phyloP scores from a whole-genome alignment of 2,888 invertebrate genomes.

The Saturnia pavonia region DNA sequence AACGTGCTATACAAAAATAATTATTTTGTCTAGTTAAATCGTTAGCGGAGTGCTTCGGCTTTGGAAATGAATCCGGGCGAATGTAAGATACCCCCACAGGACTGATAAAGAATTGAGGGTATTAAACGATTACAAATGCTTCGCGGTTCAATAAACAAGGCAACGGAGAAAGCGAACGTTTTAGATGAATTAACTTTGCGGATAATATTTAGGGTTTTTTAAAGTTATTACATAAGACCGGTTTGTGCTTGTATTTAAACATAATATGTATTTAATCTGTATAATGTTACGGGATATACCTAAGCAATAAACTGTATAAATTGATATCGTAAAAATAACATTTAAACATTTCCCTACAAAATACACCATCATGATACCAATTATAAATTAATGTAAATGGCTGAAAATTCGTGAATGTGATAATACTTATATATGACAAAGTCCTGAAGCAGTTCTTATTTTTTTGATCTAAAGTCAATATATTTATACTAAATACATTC shows the following conservation, averaged over 20 bases:
- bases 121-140: conserved; percentile 83
- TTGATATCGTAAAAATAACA: not conserved
- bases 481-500: not conserved
- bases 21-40: conserved; percentile 21
- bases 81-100: conserved; percentile 55
- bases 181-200: conserved; percentile 58
- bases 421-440: not conserved
- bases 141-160: conserved; percentile 79
- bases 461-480: not conserved
- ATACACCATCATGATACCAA: not conserved
- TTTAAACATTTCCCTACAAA: not conserved
- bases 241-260: not conserved
- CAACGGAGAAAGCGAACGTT: conserved; percentile 62
- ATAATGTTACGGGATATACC: not conserved
- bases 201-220: conserved; percentile 2
- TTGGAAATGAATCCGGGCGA: conserved; percentile 57
- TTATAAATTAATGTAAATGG: not conserved
- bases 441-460: not conserved
- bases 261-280: not conserved
- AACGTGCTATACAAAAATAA: conserved; percentile 29
- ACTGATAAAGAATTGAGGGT: conserved; percentile 82
- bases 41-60: conserved; percentile 47
- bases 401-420: too few species aligned
- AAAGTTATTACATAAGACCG: not conserved
- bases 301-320: not conserved